Evolutionary conservation across 2,888 invertebrate genomes (phyloP).

Genomic region (Rhagophthalmus giganteus): DNA sequence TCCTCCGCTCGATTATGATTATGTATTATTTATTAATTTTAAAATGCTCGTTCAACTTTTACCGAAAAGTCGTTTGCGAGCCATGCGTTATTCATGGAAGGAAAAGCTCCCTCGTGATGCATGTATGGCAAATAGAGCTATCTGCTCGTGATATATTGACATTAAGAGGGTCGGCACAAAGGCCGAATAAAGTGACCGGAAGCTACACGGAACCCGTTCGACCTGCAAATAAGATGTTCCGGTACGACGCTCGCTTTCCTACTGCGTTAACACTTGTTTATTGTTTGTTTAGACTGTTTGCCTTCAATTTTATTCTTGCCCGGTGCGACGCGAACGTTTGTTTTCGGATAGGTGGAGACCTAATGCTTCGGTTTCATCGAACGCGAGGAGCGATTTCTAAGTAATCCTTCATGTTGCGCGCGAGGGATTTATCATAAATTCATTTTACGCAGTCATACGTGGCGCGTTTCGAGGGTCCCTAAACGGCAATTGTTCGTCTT

Average conservation of each 20-base stretch:
- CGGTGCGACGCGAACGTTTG: too few relatives aligned
- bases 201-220: conserved; percentile 47
- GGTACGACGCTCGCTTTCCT: conserved; percentile 32
- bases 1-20: too few relatives aligned
- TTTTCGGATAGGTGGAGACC: too few relatives aligned
- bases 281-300: conserved; percentile 27
- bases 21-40: conserved; percentile 46
- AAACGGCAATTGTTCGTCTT: conserved; percentile 25
- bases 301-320: conserved; percentile 10
- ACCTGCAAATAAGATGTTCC: conserved; percentile 53
- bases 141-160: conserved; percentile 52
- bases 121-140: conserved; percentile 48
- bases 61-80: conserved; percentile 11
- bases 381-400: too few relatives aligned
- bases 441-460: conserved; percentile 13
- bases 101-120: conserved; percentile 22
- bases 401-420: not conserved
- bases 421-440: conserved; percentile 3
- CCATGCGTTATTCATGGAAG: conserved; percentile 29
- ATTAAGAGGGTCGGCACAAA: conserved; percentile 46
- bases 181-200: conserved; percentile 53
- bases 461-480: conserved; percentile 15
- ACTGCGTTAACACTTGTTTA: conserved; percentile 29
- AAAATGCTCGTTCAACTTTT: conserved; percentile 22
- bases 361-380: too few relatives aligned